A percentile compares a stretch with the other conserved stretches of the same genome.
These are phyloP conservation scores for Mycalesis mineus DNA, from an alignment of 2,888 invertebrate genomes.

Conservation along the genomic window DNA sequence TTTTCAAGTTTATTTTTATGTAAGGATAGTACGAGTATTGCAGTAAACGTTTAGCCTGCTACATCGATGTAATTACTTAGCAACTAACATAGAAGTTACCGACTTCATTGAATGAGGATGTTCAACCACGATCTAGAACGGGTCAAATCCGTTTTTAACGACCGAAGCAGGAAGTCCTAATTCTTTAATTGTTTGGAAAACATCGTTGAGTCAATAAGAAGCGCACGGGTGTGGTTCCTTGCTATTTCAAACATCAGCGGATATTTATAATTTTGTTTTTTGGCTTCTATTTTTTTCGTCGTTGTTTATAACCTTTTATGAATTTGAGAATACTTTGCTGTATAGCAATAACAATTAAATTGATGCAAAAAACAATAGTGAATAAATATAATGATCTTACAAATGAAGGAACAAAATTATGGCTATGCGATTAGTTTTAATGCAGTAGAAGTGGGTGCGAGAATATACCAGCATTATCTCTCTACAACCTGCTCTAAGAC, in stretches of 20 bases:
- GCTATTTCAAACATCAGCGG: slow-evolving; percentile 7
- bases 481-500: too few relatives aligned
- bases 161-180: slow-evolving; percentile 59
- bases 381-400: too few relatives aligned
- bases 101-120: slow-evolving; percentile 31
- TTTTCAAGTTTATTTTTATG: too few relatives aligned
- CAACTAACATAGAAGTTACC: not conserved
- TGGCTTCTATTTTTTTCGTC: not conserved
- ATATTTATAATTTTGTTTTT: not conserved
- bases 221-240: slow-evolving; percentile 23
- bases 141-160: slow-evolving; percentile 33
- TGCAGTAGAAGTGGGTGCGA: too few relatives aligned
- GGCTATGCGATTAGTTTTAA: too few relatives aligned
- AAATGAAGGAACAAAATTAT: too few relatives aligned
- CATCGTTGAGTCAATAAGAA: slow-evolving; percentile 22
- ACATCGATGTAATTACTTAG: not conserved
- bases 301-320: not conserved
- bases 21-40: too few relatives aligned
- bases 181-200: slow-evolving; percentile 65
- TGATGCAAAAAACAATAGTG: too few relatives aligned
- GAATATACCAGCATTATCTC: too few relatives aligned
- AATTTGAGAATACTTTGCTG: too few relatives aligned
- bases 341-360: too few relatives aligned
- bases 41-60: too few relatives aligned
- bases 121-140: slow-evolving; percentile 30